These are phyloP conservation scores for Scrobipalpa costella DNA, from an alignment of 2,888 invertebrate genomes.

Conservation along the genomic window DNA sequence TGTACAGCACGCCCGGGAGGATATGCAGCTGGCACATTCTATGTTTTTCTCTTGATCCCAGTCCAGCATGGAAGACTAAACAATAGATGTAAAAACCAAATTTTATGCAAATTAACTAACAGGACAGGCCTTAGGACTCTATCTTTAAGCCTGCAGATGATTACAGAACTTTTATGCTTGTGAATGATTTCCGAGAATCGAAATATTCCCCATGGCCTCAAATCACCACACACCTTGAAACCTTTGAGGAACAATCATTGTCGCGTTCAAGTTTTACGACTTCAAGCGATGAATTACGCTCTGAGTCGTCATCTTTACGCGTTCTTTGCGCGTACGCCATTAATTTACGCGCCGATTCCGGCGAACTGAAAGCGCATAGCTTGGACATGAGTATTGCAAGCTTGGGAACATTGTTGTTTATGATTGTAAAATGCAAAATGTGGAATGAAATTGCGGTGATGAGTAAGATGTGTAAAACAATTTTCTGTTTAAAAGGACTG, in stretches of 20 bases:
- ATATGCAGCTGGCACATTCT: too few relatives aligned
- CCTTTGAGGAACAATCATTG: constrained; percentile 23
- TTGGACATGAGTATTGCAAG: constrained; percentile 46
- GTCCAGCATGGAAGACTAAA: too few relatives aligned
- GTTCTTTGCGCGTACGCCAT: constrained; percentile 59
- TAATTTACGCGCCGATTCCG: constrained; percentile 68
- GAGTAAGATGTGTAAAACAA: too few relatives aligned
- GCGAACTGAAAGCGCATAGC: constrained; percentile 61
- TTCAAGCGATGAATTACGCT: constrained; percentile 50
- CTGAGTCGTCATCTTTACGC: constrained; percentile 50
- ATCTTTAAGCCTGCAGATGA: neutral
- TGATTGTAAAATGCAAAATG: neutral
- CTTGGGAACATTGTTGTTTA: constrained; percentile 34
- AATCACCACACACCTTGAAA: constrained; percentile 9
- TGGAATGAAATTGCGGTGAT: too few relatives aligned
- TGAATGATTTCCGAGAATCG: neutral
- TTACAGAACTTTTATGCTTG: neutral
- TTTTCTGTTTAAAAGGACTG: too few relatives aligned
- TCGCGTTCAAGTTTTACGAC: constrained; percentile 45
- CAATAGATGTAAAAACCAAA: too few relatives aligned
- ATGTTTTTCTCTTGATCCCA: too few relatives aligned
- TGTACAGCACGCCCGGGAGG: too few relatives aligned
- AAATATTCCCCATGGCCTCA: neutral
- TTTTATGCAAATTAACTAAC: neutral
- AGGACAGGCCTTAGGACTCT: neutral